Percentiles rank a stretch among this genome's conserved stretches.
Evolutionary conservation across 2,113 vertebrate genomes (phyloP).

Genomic region (Plecturocebus donacophilus): DNA sequence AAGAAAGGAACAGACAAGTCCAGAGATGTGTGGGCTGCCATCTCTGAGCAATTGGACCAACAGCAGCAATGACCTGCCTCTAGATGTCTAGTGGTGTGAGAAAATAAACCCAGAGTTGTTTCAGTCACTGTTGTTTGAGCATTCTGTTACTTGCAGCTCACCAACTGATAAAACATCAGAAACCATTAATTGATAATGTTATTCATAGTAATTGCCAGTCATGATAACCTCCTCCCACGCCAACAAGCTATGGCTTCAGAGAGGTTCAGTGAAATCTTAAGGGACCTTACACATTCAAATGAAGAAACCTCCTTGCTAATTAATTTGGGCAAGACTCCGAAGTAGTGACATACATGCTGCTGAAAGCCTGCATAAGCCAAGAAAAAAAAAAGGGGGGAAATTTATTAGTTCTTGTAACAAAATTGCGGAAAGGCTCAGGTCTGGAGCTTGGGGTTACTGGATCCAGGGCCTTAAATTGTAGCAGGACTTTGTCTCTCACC

Average conservation of each 20-base stretch:
- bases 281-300: background rate
- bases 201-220: background rate
- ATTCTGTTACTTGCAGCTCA: conserved; percentile 17
- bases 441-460: background rate
- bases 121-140: background rate
- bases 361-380: background rate
- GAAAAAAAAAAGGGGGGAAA: background rate
- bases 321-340: background rate
- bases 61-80: background rate
- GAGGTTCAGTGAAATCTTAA: background rate
- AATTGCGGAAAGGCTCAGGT: background rate
- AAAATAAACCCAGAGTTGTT: background rate
- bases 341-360: background rate
- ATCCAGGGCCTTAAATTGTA: background rate
- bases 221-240: background rate
- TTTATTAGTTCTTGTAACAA: conserved; percentile 21
- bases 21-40: background rate
- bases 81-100: background rate
- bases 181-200: background rate
- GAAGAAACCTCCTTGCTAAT: conserved; percentile 15
- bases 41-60: background rate
- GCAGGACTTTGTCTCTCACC: background rate
- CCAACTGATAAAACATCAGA: conserved; percentile 7
- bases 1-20: background rate
- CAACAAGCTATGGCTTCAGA: background rate